Percentiles rank a stretch among this genome's conserved stretches.
Conservation (phyloP, 2,797 vertebrate genomes). For the Novumbra hubbsi region DNA sequence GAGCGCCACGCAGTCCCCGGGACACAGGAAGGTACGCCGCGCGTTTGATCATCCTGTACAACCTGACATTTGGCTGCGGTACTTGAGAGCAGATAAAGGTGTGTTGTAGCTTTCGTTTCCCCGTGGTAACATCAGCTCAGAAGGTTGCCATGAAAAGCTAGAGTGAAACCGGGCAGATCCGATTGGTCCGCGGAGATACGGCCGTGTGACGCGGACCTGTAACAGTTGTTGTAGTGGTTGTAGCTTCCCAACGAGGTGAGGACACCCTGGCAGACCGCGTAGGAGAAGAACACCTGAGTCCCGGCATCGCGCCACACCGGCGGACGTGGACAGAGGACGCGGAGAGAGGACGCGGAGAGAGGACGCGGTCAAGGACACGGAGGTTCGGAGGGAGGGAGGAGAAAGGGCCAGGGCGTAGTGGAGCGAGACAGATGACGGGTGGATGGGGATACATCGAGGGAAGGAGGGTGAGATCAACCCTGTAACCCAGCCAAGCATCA, state of each 20-base stretch:
- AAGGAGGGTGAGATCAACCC: background rate
- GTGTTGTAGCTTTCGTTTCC: too few species aligned
- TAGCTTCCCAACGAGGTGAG: constrained; percentile 91
- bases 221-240: constrained; percentile 94
- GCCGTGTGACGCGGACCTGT: constrained; percentile 73
- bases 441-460: background rate
- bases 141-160: too few species aligned
- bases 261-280: constrained; percentile 85
- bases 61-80: too few species aligned
- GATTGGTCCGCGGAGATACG: too few species aligned
- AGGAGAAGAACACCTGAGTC: constrained; percentile 88
- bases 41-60: too few species aligned
- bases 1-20: constrained; percentile 84
- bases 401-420: background rate
- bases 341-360: constrained; percentile 10
- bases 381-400: background rate
- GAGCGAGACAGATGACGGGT: background rate
- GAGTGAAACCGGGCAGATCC: too few species aligned
- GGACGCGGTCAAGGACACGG: background rate
- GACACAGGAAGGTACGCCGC: constrained; percentile 2
- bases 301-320: constrained; percentile 89
- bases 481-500: background rate
- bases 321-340: constrained; percentile 4
- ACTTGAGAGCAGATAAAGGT: too few species aligned
- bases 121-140: too few species aligned